phyloP scores from a whole-genome alignment of 1,140 invertebrate species.

The Zaprionus inermis region DNA sequence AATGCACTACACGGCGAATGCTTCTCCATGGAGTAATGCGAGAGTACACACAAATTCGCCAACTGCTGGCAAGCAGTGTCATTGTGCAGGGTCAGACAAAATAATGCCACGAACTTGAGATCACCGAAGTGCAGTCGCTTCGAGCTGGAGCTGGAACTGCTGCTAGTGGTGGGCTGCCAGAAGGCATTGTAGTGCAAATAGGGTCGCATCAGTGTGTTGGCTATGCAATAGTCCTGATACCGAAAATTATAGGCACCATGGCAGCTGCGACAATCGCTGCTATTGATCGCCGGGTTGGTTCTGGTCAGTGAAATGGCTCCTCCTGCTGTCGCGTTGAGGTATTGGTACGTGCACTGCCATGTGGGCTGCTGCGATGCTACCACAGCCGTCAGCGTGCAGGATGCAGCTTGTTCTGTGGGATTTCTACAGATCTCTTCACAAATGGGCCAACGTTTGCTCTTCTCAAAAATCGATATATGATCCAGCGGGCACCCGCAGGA shows the following conservation, averaged over 20 bases:
- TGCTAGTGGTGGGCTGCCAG: constrained; percentile 53
- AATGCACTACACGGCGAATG: constrained; percentile 86
- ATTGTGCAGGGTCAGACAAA: constrained; percentile 72
- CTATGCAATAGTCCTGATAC: constrained; percentile 76
- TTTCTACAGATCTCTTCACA: constrained; percentile 58
- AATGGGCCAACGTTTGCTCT: constrained; percentile 63
- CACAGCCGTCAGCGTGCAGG: constrained; percentile 39
- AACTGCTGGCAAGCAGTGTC: constrained; percentile 87
- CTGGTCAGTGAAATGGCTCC: constrained; percentile 44
- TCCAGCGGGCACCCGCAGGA: constrained; percentile 62
- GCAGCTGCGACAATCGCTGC: constrained; percentile 61
- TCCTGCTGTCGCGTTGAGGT: constrained; percentile 49
- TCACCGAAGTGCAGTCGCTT: constrained; percentile 61
- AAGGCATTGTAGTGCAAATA: constrained; percentile 79
- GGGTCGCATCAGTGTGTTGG: constrained; percentile 65
- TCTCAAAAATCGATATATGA: constrained; percentile 56
- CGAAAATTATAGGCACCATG: constrained; percentile 65
- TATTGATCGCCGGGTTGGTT: constrained; percentile 37
- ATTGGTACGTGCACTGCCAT: constrained; percentile 38
- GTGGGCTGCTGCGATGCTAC: constrained; percentile 11
- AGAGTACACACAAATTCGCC: constrained; percentile 89
- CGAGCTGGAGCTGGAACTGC: neutral
- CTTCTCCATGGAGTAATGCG: constrained; percentile 85
- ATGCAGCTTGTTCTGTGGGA: constrained; percentile 23
- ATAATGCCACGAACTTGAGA: constrained; percentile 82